Percentiles rank a stretch among this genome's conserved stretches.
These are phyloP conservation scores for Caranx ignobilis DNA, from an alignment of 2,113 vertebrate genomes.

Conservation along the genomic window DNA sequence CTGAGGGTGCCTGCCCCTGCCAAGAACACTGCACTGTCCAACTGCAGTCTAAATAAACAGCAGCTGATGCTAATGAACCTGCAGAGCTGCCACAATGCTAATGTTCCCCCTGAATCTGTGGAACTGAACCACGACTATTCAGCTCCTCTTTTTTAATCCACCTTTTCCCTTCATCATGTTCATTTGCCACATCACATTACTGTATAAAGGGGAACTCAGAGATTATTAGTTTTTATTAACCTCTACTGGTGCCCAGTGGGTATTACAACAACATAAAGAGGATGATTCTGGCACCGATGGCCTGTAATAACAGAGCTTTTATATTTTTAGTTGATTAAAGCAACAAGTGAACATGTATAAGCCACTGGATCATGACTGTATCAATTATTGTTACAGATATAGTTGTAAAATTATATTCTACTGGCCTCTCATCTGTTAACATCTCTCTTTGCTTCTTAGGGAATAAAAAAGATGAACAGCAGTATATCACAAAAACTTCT, in stretches of 20 bases:
- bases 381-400: too few species aligned
- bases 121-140: background rate
- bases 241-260: constrained; percentile 14
- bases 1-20: background rate
- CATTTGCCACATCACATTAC: background rate
- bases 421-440: background rate
- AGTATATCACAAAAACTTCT: too few species aligned
- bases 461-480: too few species aligned
- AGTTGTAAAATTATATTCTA: background rate
- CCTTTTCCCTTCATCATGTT: background rate
- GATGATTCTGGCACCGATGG: background rate
- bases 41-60: constrained; percentile 62
- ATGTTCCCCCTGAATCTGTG: background rate
- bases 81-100: constrained; percentile 3
- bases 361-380: background rate
- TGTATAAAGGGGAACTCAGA: background rate
- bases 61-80: constrained; percentile 13
- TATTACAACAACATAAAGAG: background rate
- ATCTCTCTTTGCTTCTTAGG: too few species aligned
- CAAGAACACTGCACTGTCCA: constrained; percentile 32
- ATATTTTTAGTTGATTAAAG: too few species aligned
- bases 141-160: background rate
- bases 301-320: background rate
- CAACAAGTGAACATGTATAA: background rate
- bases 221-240: constrained; percentile 1